These are phyloP conservation scores for Mus spretus DNA, from an alignment of 2,797 vertebrate species.

Conservation along the genomic window DNA sequence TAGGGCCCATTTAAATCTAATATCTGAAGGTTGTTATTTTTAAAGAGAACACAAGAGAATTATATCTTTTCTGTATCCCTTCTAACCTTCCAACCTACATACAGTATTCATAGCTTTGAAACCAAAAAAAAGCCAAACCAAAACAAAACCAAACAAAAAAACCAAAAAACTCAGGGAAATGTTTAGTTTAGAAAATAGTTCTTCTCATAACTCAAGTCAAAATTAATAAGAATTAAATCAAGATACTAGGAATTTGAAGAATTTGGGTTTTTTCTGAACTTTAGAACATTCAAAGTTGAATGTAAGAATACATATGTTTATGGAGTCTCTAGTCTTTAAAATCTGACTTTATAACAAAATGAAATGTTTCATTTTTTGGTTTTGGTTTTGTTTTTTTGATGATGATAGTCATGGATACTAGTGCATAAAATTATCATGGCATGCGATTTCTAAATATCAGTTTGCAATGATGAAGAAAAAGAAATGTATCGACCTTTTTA, in stretches of 20 bases:
- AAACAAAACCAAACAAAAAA: neutral
- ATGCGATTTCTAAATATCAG: neutral
- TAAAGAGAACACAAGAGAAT: neutral
- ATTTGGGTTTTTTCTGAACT: slow-evolving; percentile 19
- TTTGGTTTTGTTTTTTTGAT: neutral
- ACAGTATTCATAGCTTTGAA: neutral
- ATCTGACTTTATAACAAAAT: neutral
- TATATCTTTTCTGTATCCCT: neutral
- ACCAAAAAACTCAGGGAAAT: neutral
- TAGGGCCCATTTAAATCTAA: neutral
- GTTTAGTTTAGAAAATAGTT: neutral
- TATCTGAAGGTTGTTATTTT: slow-evolving; percentile 4
- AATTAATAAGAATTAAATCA: slow-evolving; percentile 3
- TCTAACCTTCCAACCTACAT: neutral
- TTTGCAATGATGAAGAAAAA: neutral
- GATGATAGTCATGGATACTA: neutral
- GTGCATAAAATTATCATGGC: slow-evolving; percentile 19
- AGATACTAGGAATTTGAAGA: neutral
- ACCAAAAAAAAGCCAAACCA: neutral
- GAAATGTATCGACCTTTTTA: neutral
- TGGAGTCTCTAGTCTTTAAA: neutral
- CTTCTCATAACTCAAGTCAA: neutral
- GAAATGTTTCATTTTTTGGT: neutral
- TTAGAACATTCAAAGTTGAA: neutral
- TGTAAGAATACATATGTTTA: neutral